phyloP scores from a whole-genome alignment of 2,797 vertebrate genomes.

The Carapus acus region DNA sequence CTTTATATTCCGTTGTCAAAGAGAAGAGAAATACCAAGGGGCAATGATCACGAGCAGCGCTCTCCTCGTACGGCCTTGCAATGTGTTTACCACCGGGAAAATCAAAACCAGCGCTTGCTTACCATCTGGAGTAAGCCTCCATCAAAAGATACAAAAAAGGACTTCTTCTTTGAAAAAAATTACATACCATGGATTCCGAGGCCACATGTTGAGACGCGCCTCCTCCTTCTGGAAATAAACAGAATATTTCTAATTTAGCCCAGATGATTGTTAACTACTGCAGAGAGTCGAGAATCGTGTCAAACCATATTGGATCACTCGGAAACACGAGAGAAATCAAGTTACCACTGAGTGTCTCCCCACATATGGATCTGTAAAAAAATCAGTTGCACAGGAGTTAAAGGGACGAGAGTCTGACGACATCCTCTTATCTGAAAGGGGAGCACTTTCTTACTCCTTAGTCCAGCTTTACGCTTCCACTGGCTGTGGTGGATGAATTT shows the following conservation, averaged over 20 bases:
- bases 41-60: conserved; percentile 24
- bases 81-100: conserved; percentile 21
- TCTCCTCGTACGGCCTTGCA: conserved; percentile 42
- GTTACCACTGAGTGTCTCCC: conserved; percentile 58
- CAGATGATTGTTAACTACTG: conserved; percentile 15
- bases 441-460: conserved; percentile 64
- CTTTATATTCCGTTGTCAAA: too few relatives aligned
- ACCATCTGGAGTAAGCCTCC: conserved; percentile 20
- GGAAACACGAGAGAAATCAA: background rate
- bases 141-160: conserved; percentile 13
- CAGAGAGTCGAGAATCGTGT: background rate
- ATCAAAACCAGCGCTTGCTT: conserved; percentile 14
- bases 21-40: conserved; percentile 28
- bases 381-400: background rate
- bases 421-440: background rate
- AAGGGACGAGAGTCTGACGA: too few relatives aligned
- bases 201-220: conserved; percentile 43
- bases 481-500: conserved; percentile 52
- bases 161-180: conserved; percentile 7
- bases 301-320: background rate
- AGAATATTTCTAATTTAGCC: conserved; percentile 21
- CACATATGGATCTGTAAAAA: conserved; percentile 70
- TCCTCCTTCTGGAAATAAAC: conserved; percentile 62
- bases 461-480: conserved; percentile 51
- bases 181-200: conserved; percentile 63